Evolutionary conservation across 2,888 invertebrate genomes (phyloP).

Genomic region (Lacanobia wlatinum): DNA sequence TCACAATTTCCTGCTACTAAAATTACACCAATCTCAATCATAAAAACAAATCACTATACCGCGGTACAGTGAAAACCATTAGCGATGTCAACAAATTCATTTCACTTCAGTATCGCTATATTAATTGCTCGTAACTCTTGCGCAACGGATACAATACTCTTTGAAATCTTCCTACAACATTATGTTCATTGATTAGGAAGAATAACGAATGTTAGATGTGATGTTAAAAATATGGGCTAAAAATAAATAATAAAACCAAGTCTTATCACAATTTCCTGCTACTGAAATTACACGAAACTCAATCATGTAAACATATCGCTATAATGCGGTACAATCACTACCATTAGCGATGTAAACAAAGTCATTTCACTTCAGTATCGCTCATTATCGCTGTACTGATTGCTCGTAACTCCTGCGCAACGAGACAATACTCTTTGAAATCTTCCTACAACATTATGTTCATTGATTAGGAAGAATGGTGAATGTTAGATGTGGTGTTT

Average conservation of each 20-base stretch:
- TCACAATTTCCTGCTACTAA: constrained; percentile 6
- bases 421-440: constrained; percentile 72
- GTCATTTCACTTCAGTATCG: constrained; percentile 61
- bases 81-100: constrained; percentile 67
- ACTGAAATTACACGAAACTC: neutral
- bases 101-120: constrained; percentile 46
- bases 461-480: constrained; percentile 52
- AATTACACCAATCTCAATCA: constrained; percentile 6
- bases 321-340: constrained; percentile 9
- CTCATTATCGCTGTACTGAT: constrained; percentile 58
- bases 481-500: constrained; percentile 16
- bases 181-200: constrained; percentile 60
- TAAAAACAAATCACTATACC: constrained; percentile 9
- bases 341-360: constrained; percentile 67
- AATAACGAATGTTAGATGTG: constrained; percentile 6
- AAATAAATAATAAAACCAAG: no score
- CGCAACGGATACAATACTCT: constrained; percentile 69
- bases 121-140: constrained; percentile 70
- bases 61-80: constrained; percentile 36
- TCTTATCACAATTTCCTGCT: constrained; percentile 11
- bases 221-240: no score
- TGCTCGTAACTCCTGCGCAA: constrained; percentile 71
- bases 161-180: constrained; percentile 73
- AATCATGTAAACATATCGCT: constrained; percentile 8
- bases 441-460: constrained; percentile 67